Evolutionary conservation across 1,140 invertebrate species (phyloP), one percentile per base, ranked within the genome.

Genomic region (Cydia pomonella): DNA sequence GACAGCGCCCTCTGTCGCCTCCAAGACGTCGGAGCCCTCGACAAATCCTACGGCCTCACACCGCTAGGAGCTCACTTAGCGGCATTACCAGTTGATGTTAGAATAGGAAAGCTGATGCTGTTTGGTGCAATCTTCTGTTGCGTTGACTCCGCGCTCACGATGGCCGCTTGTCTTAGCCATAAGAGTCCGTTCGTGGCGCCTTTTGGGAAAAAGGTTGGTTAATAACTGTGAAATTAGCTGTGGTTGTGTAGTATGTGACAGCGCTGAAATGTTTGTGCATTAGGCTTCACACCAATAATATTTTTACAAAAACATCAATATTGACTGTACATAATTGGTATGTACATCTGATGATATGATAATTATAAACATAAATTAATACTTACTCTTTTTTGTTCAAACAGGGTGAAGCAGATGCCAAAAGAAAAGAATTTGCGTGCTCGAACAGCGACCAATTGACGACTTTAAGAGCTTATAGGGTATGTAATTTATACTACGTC

Each of bases 81-180:
- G 1, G 96, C 98, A 18, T 90, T 99, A 44, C 98, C 98, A 0
- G 95, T 99, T 0, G 98, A 99, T 83, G 98, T 98, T 0, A 90
- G 97, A 80, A 96, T 98, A 74, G 97, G 97, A 18, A 98, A 98
- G 93, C 94, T 99, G 84, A 96, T 99, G 92, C 87, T 99, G 0
- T 98, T 97, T 82, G 97, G 98, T 0, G 96, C 98, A 21, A 97
- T 99, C 72, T 97, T 99, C 80, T 97, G 97, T 82, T 99, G 98
- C 89, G 94, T 99, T 3, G 98, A 99, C 92, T 98, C 98, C 1
- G 96, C 98, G 0, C 93, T 99, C 0, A 99, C 98, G 9, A 97
- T 99, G 84, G 98, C 98, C 1, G 97, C 98, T 50, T 96, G 96
- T 86, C 92, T 99, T 5, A 97, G 97, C 75, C 95, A 97, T 85